Conservation (phyloP, 1,140 invertebrate genomes). For the Arion vulgaris region DNA sequence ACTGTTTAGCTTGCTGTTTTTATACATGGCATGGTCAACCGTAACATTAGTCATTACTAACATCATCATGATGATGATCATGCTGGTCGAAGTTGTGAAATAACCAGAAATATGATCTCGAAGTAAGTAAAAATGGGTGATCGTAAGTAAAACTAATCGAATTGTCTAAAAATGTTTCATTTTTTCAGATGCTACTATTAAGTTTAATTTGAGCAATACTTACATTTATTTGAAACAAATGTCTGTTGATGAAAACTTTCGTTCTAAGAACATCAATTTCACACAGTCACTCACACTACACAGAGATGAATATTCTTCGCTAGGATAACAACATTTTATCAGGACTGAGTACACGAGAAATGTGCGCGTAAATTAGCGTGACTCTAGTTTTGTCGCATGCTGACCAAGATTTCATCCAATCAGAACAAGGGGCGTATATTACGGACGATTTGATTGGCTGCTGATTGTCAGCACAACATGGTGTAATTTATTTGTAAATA, state of each 20-base stretch:
- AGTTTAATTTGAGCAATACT: background rate
- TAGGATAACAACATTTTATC: background rate
- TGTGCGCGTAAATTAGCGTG: background rate
- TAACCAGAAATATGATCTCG: too few relatives aligned
- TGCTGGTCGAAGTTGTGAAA: too few relatives aligned
- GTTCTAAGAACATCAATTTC: conserved; percentile 35
- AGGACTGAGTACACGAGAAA: background rate
- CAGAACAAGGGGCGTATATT: conserved; percentile 12
- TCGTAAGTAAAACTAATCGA: too few relatives aligned
- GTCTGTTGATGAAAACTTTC: conserved; percentile 34
- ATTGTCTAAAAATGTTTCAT: too few relatives aligned
- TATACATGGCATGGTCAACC: too few relatives aligned
- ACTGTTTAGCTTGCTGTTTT: too few relatives aligned
- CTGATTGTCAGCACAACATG: background rate
- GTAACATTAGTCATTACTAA: too few relatives aligned
- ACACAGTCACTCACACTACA: conserved; percentile 32
- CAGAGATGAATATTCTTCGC: background rate
- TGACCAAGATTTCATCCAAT: conserved; percentile 16
- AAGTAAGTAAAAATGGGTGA: too few relatives aligned
- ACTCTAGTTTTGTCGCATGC: background rate
- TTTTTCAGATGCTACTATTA: background rate
- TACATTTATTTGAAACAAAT: background rate
- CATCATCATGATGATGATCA: too few relatives aligned
- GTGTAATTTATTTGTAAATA: background rate
- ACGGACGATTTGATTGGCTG: background rate